A percentile compares a stretch with the other conserved stretches of the same genome.
Conservation (phyloP, 2,888 invertebrate species). For the Polydrusus pterygomalis region DNA sequence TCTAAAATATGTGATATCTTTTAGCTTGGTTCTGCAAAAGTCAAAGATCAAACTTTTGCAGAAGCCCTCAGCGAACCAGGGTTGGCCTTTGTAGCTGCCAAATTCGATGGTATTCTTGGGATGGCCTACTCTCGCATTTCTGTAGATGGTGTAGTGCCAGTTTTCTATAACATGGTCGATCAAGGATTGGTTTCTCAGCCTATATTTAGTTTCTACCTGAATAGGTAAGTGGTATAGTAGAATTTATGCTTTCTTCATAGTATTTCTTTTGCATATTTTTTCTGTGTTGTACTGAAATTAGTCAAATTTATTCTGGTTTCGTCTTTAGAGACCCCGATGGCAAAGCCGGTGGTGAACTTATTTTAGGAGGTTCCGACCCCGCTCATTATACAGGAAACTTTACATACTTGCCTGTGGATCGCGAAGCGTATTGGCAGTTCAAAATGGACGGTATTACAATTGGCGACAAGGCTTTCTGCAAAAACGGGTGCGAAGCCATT, state of each 20-base stretch:
- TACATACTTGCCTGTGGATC: conserved; percentile 89
- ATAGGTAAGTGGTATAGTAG: no score
- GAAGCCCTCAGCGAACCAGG: conserved; percentile 98
- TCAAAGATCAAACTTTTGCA: conserved; percentile 92
- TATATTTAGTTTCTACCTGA: conserved; percentile 96
- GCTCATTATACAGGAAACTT: conserved; percentile 91
- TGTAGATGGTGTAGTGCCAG: conserved; percentile 92
- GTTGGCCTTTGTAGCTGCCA: conserved; percentile 96
- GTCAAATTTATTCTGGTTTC: no score
- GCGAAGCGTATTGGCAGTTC: conserved; percentile 98
- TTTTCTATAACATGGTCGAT: conserved; percentile 93
- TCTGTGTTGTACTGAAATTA: no score
- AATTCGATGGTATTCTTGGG: conserved; percentile 99
- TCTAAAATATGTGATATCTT: no score
- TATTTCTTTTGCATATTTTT: no score
- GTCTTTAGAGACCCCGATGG: conserved; percentile 82
- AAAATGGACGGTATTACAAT: conserved; percentile 85
- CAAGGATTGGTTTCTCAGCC: conserved; percentile 84
- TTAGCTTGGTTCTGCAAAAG: conserved; percentile 84
- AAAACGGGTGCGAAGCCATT: conserved; percentile 92
- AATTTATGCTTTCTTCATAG: no score
- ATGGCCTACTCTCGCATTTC: conserved; percentile 93
- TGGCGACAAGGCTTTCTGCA: conserved; percentile 78
- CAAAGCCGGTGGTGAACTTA: conserved; percentile 88
- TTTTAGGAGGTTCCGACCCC: conserved; percentile 96